These are phyloP conservation scores for Ophraella communa DNA, from an alignment of 2,888 invertebrate genomes.

Conservation along the genomic window DNA sequence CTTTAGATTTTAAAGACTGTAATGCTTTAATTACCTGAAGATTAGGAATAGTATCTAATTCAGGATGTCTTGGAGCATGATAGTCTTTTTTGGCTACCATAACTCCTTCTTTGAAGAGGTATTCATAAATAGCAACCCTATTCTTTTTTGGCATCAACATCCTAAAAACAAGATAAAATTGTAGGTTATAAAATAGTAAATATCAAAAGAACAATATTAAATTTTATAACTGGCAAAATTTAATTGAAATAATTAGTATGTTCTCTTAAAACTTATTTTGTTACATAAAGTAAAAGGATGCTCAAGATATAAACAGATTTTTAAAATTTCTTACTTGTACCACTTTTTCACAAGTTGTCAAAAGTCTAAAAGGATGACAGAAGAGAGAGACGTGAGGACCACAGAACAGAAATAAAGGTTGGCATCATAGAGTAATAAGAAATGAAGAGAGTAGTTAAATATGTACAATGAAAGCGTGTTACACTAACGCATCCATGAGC, in stretches of 20 bases:
- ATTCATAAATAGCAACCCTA: conserved; percentile 95
- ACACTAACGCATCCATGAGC: too few relatives aligned
- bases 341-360: conserved; percentile 34
- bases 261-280: not conserved
- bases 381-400: too few relatives aligned
- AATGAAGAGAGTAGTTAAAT: too few relatives aligned
- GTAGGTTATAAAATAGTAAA: conserved; percentile 3
- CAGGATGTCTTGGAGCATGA: conserved; percentile 97
- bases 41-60: conserved; percentile 93
- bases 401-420: too few relatives aligned
- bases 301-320: conserved; percentile 31
- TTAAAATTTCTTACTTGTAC: conserved; percentile 32
- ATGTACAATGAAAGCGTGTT: too few relatives aligned
- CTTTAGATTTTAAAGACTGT: conserved; percentile 95
- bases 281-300: conserved; percentile 25
- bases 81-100: conserved; percentile 99
- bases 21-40: conserved; percentile 98
- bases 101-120: conserved; percentile 98
- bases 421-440: too few relatives aligned
- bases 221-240: not conserved
- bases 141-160: conserved; percentile 99
- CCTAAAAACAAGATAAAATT: conserved; percentile 63
- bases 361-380: conserved; percentile 26
- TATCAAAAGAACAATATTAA: not conserved
- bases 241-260: not conserved